phyloP scores from a whole-genome alignment of 2,797 vertebrate species.

The Lates japonicus region DNA sequence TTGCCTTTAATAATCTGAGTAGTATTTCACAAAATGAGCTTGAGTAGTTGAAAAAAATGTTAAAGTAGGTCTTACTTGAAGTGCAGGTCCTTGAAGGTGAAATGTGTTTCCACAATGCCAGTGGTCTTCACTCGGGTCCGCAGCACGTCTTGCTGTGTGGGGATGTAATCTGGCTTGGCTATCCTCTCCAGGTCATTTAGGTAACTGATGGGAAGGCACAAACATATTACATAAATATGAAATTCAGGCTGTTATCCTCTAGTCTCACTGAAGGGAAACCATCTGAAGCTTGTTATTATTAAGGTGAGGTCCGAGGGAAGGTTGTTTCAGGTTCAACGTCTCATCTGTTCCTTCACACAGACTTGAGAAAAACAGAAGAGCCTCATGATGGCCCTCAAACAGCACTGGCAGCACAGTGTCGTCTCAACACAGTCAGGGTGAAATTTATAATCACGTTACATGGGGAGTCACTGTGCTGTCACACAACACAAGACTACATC shows the following conservation, averaged over 20 bases:
- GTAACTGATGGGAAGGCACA: constrained; percentile 87
- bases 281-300: not conserved
- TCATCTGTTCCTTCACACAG: constrained; percentile 33
- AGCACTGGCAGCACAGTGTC: constrained; percentile 9
- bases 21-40: not conserved
- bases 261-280: not conserved
- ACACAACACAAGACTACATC: not conserved
- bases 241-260: not conserved
- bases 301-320: constrained; percentile 2
- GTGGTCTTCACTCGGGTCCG: constrained; percentile 98
- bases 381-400: constrained; percentile 7
- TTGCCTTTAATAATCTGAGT: not conserved
- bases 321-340: constrained; percentile 33
- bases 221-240: constrained; percentile 9
- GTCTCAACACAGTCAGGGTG: constrained; percentile 5
- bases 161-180: constrained; percentile 93
- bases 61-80: constrained; percentile 90
- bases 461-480: not conserved
- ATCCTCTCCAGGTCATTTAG: constrained; percentile 98
- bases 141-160: constrained; percentile 96
- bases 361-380: constrained; percentile 3
- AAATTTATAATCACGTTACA: constrained; percentile 12
- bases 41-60: not conserved
- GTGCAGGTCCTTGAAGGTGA: constrained; percentile 99
- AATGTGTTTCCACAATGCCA: constrained; percentile 97